phyloP scores from a whole-genome alignment of 2,797 vertebrate species.

The Channallabes apus region DNA sequence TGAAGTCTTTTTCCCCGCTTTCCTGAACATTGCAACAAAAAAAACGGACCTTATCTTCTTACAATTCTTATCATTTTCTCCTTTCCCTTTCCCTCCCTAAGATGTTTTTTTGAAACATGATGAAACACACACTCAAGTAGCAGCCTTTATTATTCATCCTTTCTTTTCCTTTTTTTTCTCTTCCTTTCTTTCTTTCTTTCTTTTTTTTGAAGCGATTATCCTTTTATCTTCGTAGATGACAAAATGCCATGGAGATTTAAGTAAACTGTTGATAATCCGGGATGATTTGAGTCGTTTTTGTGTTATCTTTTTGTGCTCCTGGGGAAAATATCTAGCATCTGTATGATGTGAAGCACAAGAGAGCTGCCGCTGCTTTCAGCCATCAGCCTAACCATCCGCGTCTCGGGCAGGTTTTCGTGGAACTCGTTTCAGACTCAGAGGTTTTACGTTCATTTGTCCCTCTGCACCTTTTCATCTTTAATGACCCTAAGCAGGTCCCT shows the following conservation, averaged over 20 bases:
- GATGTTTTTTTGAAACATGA: not conserved
- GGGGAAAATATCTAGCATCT: conserved; percentile 13
- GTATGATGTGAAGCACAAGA: not conserved
- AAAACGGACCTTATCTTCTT: no score
- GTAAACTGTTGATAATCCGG: conserved; percentile 10
- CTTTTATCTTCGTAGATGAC: conserved; percentile 13
- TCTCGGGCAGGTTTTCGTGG: not conserved
- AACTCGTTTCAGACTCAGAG: conserved; percentile 10
- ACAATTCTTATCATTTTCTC: not conserved
- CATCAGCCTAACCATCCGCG: conserved; percentile 20
- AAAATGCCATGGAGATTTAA: not conserved
- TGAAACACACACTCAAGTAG: not conserved
- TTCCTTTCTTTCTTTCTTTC: no score
- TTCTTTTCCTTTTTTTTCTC: not conserved
- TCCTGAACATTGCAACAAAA: not conserved
- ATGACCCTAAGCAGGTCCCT: conserved; percentile 26
- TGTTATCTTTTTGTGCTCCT: not conserved
- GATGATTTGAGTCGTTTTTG: not conserved
- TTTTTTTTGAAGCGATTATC: not conserved
- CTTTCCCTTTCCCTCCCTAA: not conserved
- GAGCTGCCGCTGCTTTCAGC: conserved; percentile 13
- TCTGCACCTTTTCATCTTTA: conserved; percentile 20
- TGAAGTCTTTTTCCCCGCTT: not conserved
- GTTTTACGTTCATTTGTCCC: conserved; percentile 26
- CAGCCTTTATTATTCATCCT: not conserved